Percentiles rank a stretch among this genome's conserved stretches.
Conservation (phyloP, 2,888 invertebrate species). For the Ectemnius lituratus region DNA sequence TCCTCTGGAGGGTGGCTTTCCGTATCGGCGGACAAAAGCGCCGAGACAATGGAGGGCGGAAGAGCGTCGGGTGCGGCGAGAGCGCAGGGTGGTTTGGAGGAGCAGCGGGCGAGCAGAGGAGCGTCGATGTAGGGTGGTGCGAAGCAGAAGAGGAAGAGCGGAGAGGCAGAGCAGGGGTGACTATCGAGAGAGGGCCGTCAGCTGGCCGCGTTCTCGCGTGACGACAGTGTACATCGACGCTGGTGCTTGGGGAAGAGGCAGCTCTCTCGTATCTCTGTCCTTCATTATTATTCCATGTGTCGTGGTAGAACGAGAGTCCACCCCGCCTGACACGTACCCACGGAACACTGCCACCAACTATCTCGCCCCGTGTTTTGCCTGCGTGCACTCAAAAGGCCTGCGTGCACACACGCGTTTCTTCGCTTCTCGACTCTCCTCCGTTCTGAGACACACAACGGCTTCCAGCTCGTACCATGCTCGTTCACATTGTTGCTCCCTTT, state of each 20-base stretch:
- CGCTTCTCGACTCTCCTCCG: constrained; percentile 33
- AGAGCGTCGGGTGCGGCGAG: constrained; percentile 12
- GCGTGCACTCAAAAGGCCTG: constrained; percentile 49
- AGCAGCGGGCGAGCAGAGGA: not conserved
- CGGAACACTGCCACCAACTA: not conserved
- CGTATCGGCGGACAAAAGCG: constrained; percentile 49
- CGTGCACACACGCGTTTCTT: constrained; percentile 55
- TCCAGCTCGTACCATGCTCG: not conserved
- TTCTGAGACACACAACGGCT: not conserved
- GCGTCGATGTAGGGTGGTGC: not conserved
- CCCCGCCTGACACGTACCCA: constrained; percentile 9
- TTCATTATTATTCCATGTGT: constrained; percentile 70
- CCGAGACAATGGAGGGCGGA: constrained; percentile 37
- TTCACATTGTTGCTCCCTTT: constrained; percentile 38
- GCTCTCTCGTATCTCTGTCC: constrained; percentile 67
- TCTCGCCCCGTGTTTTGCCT: constrained; percentile 29
- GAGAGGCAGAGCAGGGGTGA: constrained; percentile 20
- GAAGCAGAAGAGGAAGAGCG: constrained; percentile 24
- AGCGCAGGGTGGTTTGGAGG: constrained; percentile 1
- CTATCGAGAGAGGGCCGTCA: constrained; percentile 65
- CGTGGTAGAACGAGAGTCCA: constrained; percentile 37
- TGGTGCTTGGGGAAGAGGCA: constrained; percentile 58
- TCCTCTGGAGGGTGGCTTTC: constrained; percentile 32
- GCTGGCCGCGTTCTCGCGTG: constrained; percentile 73
- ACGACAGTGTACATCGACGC: constrained; percentile 65